Conservation (phyloP, 2,113 vertebrate genomes). For the Meleagris gallopavo region DNA sequence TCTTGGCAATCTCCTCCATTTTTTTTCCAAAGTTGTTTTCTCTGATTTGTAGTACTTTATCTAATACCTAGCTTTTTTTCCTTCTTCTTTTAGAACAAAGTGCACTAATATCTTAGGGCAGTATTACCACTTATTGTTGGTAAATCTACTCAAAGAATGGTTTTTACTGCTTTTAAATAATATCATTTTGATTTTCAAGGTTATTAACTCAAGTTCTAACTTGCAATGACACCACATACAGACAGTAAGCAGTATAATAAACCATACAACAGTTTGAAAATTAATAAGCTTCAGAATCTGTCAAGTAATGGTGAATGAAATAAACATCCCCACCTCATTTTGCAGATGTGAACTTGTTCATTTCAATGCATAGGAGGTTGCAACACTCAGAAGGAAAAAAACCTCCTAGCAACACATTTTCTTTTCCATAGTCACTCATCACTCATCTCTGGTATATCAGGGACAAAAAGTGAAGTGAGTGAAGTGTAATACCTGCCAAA, state of each 20-base stretch:
- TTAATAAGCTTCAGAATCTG: constrained; percentile 2
- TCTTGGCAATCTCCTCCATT: constrained; percentile 10
- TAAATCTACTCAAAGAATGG: constrained; percentile 9
- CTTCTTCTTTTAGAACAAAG: constrained; percentile 15
- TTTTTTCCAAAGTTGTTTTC: neutral
- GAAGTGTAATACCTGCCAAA: constrained; percentile 1
- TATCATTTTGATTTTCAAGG: neutral
- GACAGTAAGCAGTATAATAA: constrained; percentile 3
- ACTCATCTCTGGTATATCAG: constrained; percentile 15
- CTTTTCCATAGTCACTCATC: constrained; percentile 42
- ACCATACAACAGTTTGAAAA: neutral
- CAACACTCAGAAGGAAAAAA: neutral
- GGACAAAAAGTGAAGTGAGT: constrained; percentile 14
- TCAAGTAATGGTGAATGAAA: neutral
- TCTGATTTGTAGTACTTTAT: neutral
- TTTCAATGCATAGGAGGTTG: constrained; percentile 18
- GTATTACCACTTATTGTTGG: constrained; percentile 41
- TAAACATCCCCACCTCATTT: neutral
- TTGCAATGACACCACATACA: neutral
- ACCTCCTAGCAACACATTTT: constrained; percentile 24
- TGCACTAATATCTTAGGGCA: constrained; percentile 9
- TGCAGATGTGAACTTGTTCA: constrained; percentile 48
- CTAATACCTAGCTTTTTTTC: neutral
- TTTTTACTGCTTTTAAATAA: neutral
- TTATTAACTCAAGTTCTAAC: constrained; percentile 18